Conservation (phyloP, 2,113 vertebrate species). For the Elachura formosa region DNA sequence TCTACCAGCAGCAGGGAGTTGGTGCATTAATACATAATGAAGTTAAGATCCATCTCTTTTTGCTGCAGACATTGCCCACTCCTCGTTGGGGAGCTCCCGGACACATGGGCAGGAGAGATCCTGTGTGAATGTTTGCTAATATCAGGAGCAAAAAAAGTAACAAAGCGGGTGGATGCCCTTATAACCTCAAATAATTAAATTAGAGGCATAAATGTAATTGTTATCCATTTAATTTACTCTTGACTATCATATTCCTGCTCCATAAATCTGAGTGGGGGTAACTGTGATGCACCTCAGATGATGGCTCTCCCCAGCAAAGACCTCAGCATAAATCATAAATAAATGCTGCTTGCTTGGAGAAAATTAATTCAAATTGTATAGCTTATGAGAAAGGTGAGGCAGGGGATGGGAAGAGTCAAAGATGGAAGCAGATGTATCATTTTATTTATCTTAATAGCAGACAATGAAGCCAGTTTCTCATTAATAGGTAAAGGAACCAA, state of each 20-base stretch:
- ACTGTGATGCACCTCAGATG: fast-evolving
- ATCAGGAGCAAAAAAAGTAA: background rate
- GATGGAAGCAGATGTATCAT: background rate
- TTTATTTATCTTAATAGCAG: background rate
- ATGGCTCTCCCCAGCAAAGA: background rate
- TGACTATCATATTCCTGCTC: background rate
- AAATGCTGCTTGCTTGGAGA: background rate
- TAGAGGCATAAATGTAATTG: background rate
- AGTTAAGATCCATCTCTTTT: too few species aligned
- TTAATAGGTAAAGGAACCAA: background rate
- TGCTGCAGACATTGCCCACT: background rate
- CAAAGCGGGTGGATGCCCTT: background rate
- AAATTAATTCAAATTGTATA: background rate
- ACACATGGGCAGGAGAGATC: background rate
- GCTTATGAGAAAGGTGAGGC: background rate
- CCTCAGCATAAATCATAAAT: fast-evolving
- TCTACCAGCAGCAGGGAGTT: background rate
- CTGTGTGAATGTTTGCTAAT: too few species aligned
- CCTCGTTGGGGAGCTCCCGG: background rate
- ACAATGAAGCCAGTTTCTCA: background rate
- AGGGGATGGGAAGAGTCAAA: background rate
- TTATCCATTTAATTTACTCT: background rate
- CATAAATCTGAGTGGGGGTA: background rate
- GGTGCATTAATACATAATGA: fast-evolving
- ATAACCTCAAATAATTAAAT: background rate